These are phyloP conservation scores for Troilus luridus DNA, from an alignment of 2,888 invertebrate species.

Conservation along the genomic window DNA sequence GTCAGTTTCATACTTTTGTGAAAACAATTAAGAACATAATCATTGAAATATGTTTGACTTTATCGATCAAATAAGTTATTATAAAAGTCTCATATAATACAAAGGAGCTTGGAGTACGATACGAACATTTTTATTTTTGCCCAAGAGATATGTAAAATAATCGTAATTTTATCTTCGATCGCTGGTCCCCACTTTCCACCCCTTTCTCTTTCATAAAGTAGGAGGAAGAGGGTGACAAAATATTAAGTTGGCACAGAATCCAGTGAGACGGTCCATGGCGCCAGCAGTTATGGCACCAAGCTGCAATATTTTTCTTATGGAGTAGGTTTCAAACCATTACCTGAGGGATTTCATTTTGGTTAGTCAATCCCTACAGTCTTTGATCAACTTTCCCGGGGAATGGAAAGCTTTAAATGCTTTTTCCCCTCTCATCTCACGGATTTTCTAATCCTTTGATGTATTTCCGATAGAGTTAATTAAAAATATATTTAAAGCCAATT, in stretches of 20 bases:
- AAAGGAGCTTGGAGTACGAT: background rate
- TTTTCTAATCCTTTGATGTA: slow-evolving; percentile 9
- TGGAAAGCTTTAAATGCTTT: slow-evolving; percentile 4
- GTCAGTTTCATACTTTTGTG: no score
- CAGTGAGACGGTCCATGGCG: background rate
- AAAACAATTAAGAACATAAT: no score
- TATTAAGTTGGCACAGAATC: slow-evolving; percentile 2
- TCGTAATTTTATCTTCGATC: background rate
- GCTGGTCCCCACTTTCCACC: background rate
- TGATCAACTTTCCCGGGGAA: background rate
- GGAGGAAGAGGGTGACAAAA: background rate
- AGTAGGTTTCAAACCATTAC: slow-evolving; percentile 6
- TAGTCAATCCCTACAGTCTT: background rate
- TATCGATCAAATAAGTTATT: background rate
- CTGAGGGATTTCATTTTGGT: slow-evolving; percentile 28
- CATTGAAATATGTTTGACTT: no score
- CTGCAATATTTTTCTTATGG: slow-evolving; percentile 12
- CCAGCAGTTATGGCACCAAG: background rate
- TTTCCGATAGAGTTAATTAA: slow-evolving; percentile 18
- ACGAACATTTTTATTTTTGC: background rate
- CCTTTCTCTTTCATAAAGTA: background rate
- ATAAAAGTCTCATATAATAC: background rate
- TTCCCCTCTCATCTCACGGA: background rate
- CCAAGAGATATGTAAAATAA: background rate
- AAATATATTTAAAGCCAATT: slow-evolving; percentile 6